Conservation (phyloP, 2,888 invertebrate species). For the Drosophila neutralis region DNA sequence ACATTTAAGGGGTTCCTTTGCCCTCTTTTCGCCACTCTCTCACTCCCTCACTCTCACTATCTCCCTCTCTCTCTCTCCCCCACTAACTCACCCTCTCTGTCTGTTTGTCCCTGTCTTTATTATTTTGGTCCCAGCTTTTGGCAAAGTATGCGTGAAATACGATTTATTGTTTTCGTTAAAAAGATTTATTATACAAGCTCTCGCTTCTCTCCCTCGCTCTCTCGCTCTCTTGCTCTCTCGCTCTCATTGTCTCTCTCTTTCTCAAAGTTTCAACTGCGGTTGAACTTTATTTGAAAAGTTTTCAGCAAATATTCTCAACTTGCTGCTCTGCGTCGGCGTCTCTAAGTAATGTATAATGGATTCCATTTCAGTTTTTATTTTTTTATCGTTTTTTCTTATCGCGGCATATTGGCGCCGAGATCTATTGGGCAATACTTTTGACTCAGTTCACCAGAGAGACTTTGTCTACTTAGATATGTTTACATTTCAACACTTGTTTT, state of each 20-base stretch:
- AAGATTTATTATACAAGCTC: constrained; percentile 71
- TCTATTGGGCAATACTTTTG: not conserved
- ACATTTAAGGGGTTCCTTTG: constrained; percentile 49
- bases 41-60: not conserved
- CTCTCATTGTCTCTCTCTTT: constrained; percentile 8
- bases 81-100: constrained; percentile 10
- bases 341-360: constrained; percentile 8
- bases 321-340: constrained; percentile 1
- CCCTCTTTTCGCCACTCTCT: constrained; percentile 19
- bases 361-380: constrained; percentile 8
- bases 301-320: constrained; percentile 48
- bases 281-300: constrained; percentile 75
- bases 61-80: not conserved
- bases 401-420: constrained; percentile 3
- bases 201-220: constrained; percentile 14
- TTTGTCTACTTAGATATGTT: not conserved
- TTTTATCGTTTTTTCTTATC: constrained; percentile 1
- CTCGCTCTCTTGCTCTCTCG: not conserved
- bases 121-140: constrained; percentile 58
- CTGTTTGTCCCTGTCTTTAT: constrained; percentile 41
- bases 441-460: not conserved
- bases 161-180: constrained; percentile 78
- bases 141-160: constrained; percentile 76
- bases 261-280: constrained; percentile 38
- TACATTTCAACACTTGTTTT: not conserved